Evolutionary conservation across 2,797 vertebrate genomes (phyloP).

Genomic region (Ciconia nigra): DNA sequence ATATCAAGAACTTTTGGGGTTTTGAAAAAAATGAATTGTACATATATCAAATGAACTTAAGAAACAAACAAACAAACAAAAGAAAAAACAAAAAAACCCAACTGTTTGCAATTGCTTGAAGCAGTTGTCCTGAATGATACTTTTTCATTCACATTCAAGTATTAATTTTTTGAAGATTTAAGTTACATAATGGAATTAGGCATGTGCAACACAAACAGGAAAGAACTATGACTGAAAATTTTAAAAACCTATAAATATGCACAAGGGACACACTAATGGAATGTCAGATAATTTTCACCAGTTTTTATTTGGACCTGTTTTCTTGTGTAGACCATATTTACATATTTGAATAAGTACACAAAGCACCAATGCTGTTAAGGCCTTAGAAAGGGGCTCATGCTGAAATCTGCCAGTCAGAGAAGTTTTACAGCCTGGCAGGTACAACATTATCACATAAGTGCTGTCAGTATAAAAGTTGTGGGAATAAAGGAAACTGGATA

Average conservation of each 20-base stretch:
- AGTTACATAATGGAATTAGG: conserved; percentile 85
- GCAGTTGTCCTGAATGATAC: conserved; percentile 85
- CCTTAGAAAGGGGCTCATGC: conserved; percentile 83
- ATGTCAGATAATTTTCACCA: conserved; percentile 92
- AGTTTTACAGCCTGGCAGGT: conserved; percentile 87
- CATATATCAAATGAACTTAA: conserved; percentile 78
- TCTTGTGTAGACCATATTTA: conserved; percentile 98
- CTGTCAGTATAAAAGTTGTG: conserved; percentile 91
- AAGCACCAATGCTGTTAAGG: conserved; percentile 95
- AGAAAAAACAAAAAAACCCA: not conserved
- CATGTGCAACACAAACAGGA: conserved; percentile 85
- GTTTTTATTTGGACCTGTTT: conserved; percentile 93
- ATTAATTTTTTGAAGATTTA: conserved; percentile 89
- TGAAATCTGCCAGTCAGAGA: conserved; percentile 84
- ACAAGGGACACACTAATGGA: conserved; percentile 95
- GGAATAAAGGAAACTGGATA: conserved; percentile 93
- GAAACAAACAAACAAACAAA: conserved; percentile 49
- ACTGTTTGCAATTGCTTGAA: conserved; percentile 83
- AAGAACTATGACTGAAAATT: conserved; percentile 79
- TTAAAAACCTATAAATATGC: conserved; percentile 87
- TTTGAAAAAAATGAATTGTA: conserved; percentile 80
- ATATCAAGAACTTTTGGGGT: conserved; percentile 81
- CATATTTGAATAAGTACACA: conserved; percentile 96
- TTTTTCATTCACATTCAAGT: conserved; percentile 82
- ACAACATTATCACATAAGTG: conserved; percentile 93